A percentile compares a stretch with the other conserved stretches of the same genome.
Conservation (phyloP, 1,140 invertebrate genomes). For the Meloidogyne floridensis region DNA sequence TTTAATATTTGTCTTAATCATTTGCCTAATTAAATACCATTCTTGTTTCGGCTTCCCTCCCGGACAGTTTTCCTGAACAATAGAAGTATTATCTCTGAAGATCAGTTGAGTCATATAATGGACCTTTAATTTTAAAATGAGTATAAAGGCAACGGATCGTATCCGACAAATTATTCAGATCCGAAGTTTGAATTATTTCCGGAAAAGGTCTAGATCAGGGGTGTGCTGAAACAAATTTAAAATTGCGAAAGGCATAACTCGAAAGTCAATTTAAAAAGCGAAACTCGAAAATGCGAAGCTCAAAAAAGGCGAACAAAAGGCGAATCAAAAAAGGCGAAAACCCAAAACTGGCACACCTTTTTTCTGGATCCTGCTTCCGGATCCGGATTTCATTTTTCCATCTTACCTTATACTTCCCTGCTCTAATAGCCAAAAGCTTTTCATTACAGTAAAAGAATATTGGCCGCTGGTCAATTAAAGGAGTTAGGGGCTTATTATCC, state of each 20-base stretch:
- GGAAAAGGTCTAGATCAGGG: too few relatives aligned
- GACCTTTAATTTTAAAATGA: not conserved
- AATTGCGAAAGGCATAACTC: too few relatives aligned
- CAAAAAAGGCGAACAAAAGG: too few relatives aligned
- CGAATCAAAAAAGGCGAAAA: too few relatives aligned
- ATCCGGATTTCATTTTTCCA: not conserved
- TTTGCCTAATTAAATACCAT: constrained; percentile 43
- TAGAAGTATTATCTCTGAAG: constrained; percentile 56
- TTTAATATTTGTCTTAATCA: not conserved
- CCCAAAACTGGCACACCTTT: too few relatives aligned
- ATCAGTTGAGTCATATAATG: constrained; percentile 64
- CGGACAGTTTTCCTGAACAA: constrained; percentile 59
- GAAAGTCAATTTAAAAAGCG: too few relatives aligned
- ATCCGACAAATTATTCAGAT: too few relatives aligned
- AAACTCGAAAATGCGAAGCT: too few relatives aligned
- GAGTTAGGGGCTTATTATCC: not conserved
- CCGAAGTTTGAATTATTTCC: too few relatives aligned
- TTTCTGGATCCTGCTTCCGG: too few relatives aligned
- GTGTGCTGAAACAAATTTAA: too few relatives aligned
- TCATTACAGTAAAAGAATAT: constrained; percentile 65
- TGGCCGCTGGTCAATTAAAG: constrained; percentile 46
- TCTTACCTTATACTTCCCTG: constrained; percentile 57
- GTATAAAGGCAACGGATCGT: too few relatives aligned
- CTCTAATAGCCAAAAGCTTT: constrained; percentile 62
- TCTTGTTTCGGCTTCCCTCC: constrained; percentile 48